A percentile compares a stretch with the other conserved stretches of the same genome.
Evolutionary conservation across 1,140 invertebrate species (phyloP).

Genomic region (Gonioctena quinquepunctata): DNA sequence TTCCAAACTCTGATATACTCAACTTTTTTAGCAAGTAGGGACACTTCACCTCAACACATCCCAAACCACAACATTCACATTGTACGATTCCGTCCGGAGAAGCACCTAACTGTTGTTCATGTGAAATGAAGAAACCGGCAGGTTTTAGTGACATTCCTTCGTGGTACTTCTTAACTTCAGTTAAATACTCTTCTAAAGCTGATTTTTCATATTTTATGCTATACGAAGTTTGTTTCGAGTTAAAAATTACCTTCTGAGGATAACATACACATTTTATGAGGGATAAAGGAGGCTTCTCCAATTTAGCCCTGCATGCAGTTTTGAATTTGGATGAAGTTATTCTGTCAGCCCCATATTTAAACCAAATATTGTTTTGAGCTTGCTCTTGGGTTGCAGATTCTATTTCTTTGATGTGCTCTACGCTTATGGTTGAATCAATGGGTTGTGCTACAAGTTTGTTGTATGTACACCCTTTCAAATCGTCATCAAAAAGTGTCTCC

Average conservation of each 20-base stretch:
- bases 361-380: not conserved
- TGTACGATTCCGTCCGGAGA: conserved; percentile 5
- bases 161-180: not conserved
- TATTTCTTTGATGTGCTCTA: not conserved
- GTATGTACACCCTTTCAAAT: too few species aligned
- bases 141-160: not conserved
- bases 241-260: not conserved
- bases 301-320: not conserved
- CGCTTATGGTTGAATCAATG: too few species aligned
- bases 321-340: conserved; percentile 13
- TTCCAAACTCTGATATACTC: not conserved
- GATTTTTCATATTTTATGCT: conserved; percentile 1
- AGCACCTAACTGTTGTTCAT: conserved; percentile 4
- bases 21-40: not conserved
- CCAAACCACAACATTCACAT: conserved; percentile 12
- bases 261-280: not conserved
- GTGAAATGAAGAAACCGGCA: not conserved
- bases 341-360: not conserved
- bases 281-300: not conserved
- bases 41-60: conserved; percentile 20
- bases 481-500: too few species aligned
- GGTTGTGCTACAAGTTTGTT: too few species aligned
- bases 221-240: not conserved
- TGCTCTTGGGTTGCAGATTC: not conserved
- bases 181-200: conserved; percentile 3